Evolutionary conservation across 2,797 vertebrate genomes (phyloP).

Genomic region (Cyprinella venusta): DNA sequence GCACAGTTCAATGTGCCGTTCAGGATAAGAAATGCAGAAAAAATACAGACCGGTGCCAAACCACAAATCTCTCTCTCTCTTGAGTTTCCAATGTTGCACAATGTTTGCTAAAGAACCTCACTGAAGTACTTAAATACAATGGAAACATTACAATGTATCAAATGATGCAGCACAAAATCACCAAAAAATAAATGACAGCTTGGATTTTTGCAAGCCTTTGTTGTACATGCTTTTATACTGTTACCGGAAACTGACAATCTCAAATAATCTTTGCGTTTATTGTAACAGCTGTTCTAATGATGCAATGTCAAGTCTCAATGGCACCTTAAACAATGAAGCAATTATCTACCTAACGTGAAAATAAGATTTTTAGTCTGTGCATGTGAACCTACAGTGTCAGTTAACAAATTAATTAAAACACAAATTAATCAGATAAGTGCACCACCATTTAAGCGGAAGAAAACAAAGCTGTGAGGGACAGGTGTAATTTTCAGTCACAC

Average conservation of each 20-base stretch:
- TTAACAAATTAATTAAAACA: background rate
- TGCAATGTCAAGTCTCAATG: background rate
- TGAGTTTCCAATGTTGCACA: constrained; percentile 11
- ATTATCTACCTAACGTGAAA: background rate
- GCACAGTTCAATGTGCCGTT: background rate
- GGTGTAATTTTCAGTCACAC: no score
- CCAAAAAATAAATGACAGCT: background rate
- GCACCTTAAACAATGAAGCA: background rate
- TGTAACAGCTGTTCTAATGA: background rate
- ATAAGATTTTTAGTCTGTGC: background rate
- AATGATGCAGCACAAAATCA: background rate
- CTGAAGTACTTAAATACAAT: background rate
- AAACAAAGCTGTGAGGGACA: background rate
- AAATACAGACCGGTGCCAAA: background rate
- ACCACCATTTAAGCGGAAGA: accelerated
- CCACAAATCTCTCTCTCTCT: constrained; percentile 12
- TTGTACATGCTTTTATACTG: background rate
- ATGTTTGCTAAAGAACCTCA: background rate
- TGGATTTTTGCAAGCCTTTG: background rate
- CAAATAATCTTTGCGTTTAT: background rate
- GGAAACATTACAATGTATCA: background rate
- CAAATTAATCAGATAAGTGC: background rate
- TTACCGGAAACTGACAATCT: background rate
- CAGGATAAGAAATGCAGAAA: background rate
- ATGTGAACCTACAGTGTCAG: background rate